phyloP scores from a whole-genome alignment of 2,888 invertebrate genomes.

The Carcina quercana region DNA sequence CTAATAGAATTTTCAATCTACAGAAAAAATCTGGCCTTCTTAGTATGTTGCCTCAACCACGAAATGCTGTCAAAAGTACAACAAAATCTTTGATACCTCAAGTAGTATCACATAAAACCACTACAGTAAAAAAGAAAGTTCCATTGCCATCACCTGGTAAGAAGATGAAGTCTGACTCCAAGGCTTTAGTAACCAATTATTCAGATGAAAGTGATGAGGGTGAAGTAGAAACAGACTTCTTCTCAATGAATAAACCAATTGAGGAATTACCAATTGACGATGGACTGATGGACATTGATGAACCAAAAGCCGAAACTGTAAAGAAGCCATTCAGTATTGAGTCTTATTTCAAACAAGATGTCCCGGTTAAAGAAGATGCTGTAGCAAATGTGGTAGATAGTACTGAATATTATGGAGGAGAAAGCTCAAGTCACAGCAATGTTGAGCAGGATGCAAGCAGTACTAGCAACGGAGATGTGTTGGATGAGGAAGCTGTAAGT shows the following conservation, averaged over 20 bases:
- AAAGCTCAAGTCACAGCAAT: conserved; percentile 22
- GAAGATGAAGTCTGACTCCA: conserved; percentile 29
- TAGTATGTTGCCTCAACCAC: conserved; percentile 81
- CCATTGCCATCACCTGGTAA: conserved; percentile 29
- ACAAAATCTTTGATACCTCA: conserved; percentile 60
- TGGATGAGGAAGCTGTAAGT: conserved; percentile 67
- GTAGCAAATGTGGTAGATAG: conserved; percentile 19
- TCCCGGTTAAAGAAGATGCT: conserved; percentile 20
- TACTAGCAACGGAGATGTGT: conserved; percentile 23
- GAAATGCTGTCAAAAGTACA: conserved; percentile 46
- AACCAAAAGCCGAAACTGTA: conserved; percentile 12
- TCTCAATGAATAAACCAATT: conserved; percentile 65
- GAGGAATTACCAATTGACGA: conserved; percentile 52
- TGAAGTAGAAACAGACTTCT: conserved; percentile 69
- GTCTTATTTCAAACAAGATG: conserved; percentile 52
- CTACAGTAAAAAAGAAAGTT: conserved; percentile 30
- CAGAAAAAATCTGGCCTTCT: conserved; percentile 80
- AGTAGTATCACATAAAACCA: conserved; percentile 53
- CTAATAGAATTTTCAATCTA: conserved; percentile 12
- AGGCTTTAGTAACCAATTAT: conserved; percentile 31
- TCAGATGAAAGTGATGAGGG: conserved; percentile 68
- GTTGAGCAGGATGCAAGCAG: conserved; percentile 17
- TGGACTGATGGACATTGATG: conserved; percentile 43
- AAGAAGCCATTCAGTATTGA: conserved; percentile 38
- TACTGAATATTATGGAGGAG: conserved; percentile 14